Conservation (phyloP, 2,888 invertebrate species). For the Perithous albicinctus region DNA sequence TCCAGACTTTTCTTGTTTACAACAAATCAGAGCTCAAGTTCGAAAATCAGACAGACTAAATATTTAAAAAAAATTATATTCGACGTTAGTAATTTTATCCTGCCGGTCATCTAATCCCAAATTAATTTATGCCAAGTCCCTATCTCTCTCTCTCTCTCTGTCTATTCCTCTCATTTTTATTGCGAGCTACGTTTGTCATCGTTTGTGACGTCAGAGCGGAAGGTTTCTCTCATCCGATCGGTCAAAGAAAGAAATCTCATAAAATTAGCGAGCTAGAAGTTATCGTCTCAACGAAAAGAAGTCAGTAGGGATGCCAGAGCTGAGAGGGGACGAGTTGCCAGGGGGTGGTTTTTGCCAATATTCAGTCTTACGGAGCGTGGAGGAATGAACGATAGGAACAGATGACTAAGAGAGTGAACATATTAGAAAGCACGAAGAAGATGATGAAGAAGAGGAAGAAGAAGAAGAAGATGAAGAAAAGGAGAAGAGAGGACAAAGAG, state of each 20-base stretch:
- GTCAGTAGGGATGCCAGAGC: constrained; percentile 39
- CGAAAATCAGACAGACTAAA: too few relatives aligned
- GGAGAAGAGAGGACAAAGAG: neutral
- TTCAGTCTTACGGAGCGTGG: constrained; percentile 60
- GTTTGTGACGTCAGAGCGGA: constrained; percentile 31
- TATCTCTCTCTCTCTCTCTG: constrained; percentile 9
- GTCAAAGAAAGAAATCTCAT: constrained; percentile 72
- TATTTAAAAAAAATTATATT: too few relatives aligned
- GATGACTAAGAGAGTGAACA: constrained; percentile 54
- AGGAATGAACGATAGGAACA: constrained; percentile 60
- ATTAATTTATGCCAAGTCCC: constrained; percentile 5
- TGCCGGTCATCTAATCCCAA: neutral
- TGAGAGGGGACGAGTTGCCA: constrained; percentile 9
- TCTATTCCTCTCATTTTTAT: constrained; percentile 26
- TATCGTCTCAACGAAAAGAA: constrained; percentile 66
- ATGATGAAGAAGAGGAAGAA: constrained; percentile 21
- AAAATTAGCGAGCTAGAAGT: constrained; percentile 74
- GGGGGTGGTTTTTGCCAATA: constrained; percentile 63
- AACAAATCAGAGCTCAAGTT: too few relatives aligned
- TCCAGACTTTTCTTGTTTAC: too few relatives aligned
- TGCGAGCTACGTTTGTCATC: constrained; percentile 26
- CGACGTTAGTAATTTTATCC: neutral
- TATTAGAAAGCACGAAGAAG: constrained; percentile 32
- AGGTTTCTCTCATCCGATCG: constrained; percentile 44
- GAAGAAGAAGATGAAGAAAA: neutral